Conservation (phyloP, 2,888 invertebrate genomes). For the Isoperla grammatica region DNA sequence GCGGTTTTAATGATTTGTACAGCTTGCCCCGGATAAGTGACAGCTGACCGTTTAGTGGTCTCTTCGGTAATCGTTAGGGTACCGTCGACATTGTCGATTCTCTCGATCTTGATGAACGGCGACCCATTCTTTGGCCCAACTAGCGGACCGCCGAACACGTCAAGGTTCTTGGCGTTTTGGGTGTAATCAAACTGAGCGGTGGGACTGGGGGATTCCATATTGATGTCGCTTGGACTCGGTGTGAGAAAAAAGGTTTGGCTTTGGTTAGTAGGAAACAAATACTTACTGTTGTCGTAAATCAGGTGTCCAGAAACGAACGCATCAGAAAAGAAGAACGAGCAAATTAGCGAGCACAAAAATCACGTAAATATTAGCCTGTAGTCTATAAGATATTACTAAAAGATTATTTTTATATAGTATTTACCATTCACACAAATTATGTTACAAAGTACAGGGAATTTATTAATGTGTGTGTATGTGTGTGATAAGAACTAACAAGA, state of each 20-base stretch:
- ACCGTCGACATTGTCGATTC: constrained; percentile 6
- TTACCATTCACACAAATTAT: no score
- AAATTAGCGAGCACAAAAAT: constrained; percentile 37
- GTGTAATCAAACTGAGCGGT: constrained; percentile 29
- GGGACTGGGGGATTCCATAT: constrained; percentile 49
- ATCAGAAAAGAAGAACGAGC: constrained; percentile 12
- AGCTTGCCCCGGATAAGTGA: constrained; percentile 32
- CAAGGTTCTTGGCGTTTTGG: constrained; percentile 14
- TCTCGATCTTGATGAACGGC: constrained; percentile 1
- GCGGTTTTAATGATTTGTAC: constrained; percentile 30
- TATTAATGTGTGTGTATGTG: no score
- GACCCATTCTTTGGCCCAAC: background rate
- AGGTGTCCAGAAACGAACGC: constrained; percentile 9
- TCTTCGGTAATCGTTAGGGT: constrained; percentile 19
- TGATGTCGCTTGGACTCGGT: constrained; percentile 51
- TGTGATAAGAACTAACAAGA: no score
- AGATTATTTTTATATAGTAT: no score
- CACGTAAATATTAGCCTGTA: no score
- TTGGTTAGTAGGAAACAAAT: constrained; percentile 23
- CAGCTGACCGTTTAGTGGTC: constrained; percentile 23
- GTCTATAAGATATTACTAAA: no score
- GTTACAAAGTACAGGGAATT: no score
- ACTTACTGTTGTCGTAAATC: constrained; percentile 28
- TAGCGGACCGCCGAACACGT: background rate
- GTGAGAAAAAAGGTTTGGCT: constrained; percentile 42